Percentiles rank a stretch among this genome's conserved stretches.
Conservation (phyloP, 2,888 invertebrate genomes). For the Apamea monoglypha region DNA sequence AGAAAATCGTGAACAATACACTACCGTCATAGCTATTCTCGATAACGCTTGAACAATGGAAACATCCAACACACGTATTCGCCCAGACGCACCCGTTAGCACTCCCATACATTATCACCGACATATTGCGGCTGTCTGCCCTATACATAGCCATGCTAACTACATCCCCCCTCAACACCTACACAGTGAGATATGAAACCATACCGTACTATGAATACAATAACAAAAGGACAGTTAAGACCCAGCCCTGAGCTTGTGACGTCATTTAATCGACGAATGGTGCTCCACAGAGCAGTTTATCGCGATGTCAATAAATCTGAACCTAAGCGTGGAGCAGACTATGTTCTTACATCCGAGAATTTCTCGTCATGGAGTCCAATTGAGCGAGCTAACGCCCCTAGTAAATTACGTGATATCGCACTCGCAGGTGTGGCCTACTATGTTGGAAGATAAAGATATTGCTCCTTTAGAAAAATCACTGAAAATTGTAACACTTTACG, state of each 20-base stretch:
- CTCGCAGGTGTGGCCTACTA: slow-evolving; percentile 47
- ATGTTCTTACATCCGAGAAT: slow-evolving; percentile 76
- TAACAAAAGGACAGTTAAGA: slow-evolving; percentile 75
- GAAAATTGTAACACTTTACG: slow-evolving; percentile 25
- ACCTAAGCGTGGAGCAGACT: slow-evolving; percentile 73
- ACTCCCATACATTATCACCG: slow-evolving; percentile 59
- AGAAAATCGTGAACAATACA: slow-evolving; percentile 18
- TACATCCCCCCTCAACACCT: slow-evolving; percentile 44
- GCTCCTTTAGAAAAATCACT: slow-evolving; percentile 21
- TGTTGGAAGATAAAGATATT: slow-evolving; percentile 47
- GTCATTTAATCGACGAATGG: slow-evolving; percentile 82
- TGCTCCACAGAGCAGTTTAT: slow-evolving; percentile 82
- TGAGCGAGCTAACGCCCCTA: slow-evolving; percentile 63
- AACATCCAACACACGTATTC: slow-evolving; percentile 36
- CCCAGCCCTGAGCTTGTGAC: slow-evolving; percentile 69
- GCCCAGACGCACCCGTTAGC: slow-evolving; percentile 35
- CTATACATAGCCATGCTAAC: slow-evolving; percentile 41
- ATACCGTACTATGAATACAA: slow-evolving; percentile 61
- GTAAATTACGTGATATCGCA: slow-evolving; percentile 62
- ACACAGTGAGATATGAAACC: slow-evolving; percentile 52
- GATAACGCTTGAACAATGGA: slow-evolving; percentile 53
- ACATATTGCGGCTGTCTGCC: slow-evolving; percentile 52
- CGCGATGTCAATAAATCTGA: slow-evolving; percentile 85
- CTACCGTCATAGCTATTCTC: background rate
- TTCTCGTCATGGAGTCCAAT: slow-evolving; percentile 68